These are phyloP conservation scores for Darevskia nairensis DNA, from an alignment of 2,797 vertebrate genomes.

Conservation along the genomic window DNA sequence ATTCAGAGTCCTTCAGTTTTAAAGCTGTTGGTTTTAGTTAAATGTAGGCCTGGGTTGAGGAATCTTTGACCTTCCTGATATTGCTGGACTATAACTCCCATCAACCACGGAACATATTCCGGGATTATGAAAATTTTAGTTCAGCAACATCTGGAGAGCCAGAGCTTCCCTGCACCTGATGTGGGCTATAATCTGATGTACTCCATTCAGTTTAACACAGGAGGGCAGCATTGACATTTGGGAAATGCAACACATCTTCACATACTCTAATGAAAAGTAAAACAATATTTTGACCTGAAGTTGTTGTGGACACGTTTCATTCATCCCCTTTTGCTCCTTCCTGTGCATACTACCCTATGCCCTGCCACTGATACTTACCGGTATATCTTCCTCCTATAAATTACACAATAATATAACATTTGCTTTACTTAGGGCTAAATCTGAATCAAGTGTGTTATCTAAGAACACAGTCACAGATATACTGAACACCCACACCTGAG, in stretches of 20 bases:
- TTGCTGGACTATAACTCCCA: too few species aligned
- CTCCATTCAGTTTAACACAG: constrained; percentile 7
- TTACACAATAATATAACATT: neutral
- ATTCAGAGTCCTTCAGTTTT: neutral
- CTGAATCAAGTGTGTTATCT: neutral
- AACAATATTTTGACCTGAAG: neutral
- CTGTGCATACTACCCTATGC: neutral
- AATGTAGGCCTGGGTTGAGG: neutral
- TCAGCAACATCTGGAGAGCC: too few species aligned
- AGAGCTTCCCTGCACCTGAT: too few species aligned
- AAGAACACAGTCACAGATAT: neutral
- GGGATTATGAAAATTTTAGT: too few species aligned
- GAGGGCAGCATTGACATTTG: constrained; percentile 17
- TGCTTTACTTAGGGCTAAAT: constrained; percentile 8
- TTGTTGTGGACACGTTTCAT: neutral
- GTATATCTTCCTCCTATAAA: neutral
- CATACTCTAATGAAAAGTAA: neutral
- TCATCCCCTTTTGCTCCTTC: neutral
- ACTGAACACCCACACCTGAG: neutral
- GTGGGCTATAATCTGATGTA: neutral
- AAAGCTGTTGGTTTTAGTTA: neutral
- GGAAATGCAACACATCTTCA: neutral
- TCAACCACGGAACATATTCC: too few species aligned
- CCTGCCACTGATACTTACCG: neutral
- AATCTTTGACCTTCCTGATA: too few species aligned